Base-by-base conservation (phyloP, 2,797 vertebrate genomes). In the Menidia menidia region DNA sequence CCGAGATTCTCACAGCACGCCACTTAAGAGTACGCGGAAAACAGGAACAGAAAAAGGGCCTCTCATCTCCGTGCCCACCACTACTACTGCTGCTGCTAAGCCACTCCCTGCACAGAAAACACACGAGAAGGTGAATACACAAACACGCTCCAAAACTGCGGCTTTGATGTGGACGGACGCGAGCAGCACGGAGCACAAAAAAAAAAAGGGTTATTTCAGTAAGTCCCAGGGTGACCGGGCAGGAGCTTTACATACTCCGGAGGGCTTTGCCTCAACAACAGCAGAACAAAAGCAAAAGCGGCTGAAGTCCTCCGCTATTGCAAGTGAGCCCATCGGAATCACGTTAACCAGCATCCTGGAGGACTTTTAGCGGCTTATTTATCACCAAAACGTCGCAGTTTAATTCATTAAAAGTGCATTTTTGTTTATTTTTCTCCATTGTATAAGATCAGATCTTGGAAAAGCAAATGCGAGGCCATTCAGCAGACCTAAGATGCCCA, bases 71-170 rank as follows among this genome's bases (percentile, higher is more conserved):
- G 62, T 25, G 7, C 52, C 68, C 59, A 70, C 66, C 70, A 63
- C 48, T 0, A 70, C 66, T 71, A 63, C 48, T 0, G 65, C 68
- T 60, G 52, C n/a, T 51, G 51, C 52, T n/a, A 73, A 63, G 64
- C 87, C 87, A 84, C 90, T 89, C 88, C 92, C 82, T 30, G 14
- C 84, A 65, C 42, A n/a, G 79, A 89, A 91, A 92, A 92, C 89
- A 92, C 71, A 75, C 57, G 71, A 67, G 66, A 89, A 90, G 87
- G 84, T 87, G 87, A 77, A 87, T 77, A 90, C 87, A 88, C 82
- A 91, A 87, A 87, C 78, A 89, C 66, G 56, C 81, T 64, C 58
- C 47, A 32, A 60, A 54, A 60, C 53, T 41, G 11, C 56, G 0
- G 67, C 87, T 90, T 92, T 93, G 87, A 91, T 87, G 87, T 85